These are phyloP conservation scores for Stenchaetothrips biformis DNA, from an alignment of 2,888 invertebrate genomes.

Conservation along the genomic window DNA sequence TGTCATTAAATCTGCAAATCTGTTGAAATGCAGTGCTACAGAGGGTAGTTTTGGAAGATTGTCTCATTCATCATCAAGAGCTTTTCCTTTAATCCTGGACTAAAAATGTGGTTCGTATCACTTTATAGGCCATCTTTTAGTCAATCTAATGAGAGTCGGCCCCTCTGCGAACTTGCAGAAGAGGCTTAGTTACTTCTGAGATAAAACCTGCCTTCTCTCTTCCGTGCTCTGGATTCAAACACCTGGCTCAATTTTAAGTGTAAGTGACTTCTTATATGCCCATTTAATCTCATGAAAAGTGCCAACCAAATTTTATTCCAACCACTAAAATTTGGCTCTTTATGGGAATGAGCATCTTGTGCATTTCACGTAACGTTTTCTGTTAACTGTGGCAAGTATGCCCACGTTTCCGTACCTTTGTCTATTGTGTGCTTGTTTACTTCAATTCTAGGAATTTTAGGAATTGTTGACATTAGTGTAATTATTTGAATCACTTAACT, in stretches of 20 bases:
- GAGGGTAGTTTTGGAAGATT: neutral
- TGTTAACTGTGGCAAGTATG: neutral
- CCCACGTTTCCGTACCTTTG: no score
- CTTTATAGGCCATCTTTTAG: slow-evolving; percentile 17
- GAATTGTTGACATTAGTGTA: no score
- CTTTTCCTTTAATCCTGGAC: neutral
- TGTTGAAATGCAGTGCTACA: neutral
- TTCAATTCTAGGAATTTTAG: no score
- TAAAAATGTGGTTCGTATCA: neutral
- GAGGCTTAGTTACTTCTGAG: slow-evolving; percentile 13
- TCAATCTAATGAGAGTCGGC: slow-evolving; percentile 7
- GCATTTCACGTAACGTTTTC: neutral
- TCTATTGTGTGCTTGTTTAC: no score
- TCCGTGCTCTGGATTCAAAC: slow-evolving; percentile 10
- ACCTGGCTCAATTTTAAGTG: slow-evolving; percentile 4
- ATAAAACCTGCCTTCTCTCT: neutral
- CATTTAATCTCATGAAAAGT: neutral
- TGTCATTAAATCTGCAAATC: neutral
- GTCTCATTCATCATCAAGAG: slow-evolving; percentile 21
- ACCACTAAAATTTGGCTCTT: neutral
- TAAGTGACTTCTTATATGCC: neutral
- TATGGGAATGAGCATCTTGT: slow-evolving; percentile 21
- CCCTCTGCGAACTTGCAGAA: slow-evolving; percentile 11
- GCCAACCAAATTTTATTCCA: neutral
- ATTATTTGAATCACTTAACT: no score